Evolutionary conservation across 1,140 invertebrate species (phyloP).

Genomic region (Diorhabda elongata): DNA sequence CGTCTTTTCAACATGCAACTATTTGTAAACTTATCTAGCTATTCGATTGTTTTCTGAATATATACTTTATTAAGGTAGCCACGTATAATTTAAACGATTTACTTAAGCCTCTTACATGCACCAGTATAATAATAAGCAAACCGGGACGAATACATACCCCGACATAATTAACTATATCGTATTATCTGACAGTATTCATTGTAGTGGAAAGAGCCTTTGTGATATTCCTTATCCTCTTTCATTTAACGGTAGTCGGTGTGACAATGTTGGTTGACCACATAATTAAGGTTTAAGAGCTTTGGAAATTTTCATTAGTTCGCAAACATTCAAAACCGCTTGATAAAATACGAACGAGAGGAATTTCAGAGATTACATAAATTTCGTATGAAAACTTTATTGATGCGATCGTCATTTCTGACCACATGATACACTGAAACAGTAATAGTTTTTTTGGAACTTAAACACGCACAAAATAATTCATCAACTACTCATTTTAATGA

Average conservation of each 20-base stretch:
- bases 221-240: neutral
- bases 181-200: slow-evolving; percentile 2
- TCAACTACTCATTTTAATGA: too few species aligned
- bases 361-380: neutral
- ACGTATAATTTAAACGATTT: neutral
- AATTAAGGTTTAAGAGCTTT: slow-evolving; percentile 1
- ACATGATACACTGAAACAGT: too few species aligned
- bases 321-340: neutral
- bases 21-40: too few species aligned
- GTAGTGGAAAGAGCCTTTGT: neutral
- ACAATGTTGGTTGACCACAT: slow-evolving; percentile 1
- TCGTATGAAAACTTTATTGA: too few species aligned
- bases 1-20: too few species aligned
- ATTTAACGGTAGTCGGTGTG: neutral
- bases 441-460: too few species aligned
- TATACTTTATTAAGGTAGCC: neutral
- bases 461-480: too few species aligned
- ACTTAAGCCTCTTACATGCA: neutral
- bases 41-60: too few species aligned
- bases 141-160: neutral
- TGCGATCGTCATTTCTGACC: too few species aligned
- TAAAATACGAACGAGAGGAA: neutral
- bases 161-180: neutral
- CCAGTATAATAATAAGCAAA: neutral
- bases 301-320: neutral